A percentile compares a stretch with the other conserved stretches of the same genome.
Evolutionary conservation across 2,113 vertebrate genomes (phyloP).

Genomic region (Castor canadensis): DNA sequence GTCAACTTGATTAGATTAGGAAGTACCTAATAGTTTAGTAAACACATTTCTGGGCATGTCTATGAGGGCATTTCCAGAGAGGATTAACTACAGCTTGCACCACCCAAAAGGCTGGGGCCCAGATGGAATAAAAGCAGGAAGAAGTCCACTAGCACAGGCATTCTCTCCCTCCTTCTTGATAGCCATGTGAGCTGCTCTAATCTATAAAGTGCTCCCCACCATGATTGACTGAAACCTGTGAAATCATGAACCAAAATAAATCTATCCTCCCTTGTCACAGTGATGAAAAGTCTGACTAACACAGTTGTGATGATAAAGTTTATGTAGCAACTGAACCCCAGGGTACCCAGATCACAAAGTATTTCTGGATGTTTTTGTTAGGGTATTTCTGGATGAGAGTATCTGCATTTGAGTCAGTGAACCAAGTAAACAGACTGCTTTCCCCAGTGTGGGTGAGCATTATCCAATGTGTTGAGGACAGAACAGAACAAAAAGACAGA

Average conservation of each 20-base stretch:
- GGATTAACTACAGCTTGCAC: too few species aligned
- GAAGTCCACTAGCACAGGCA: neutral
- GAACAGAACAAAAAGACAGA: neutral
- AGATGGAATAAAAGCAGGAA: neutral
- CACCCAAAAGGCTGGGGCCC: neutral
- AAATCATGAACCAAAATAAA: neutral
- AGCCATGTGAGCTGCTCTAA: neutral
- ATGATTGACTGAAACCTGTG: neutral
- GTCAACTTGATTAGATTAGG: neutral
- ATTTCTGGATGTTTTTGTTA: slow-evolving; percentile 12
- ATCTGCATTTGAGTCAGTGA: neutral
- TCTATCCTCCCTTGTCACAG: neutral
- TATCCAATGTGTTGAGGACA: neutral
- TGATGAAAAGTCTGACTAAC: neutral
- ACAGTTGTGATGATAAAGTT: neutral
- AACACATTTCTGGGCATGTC: neutral
- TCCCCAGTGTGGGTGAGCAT: neutral
- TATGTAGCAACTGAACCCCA: neutral
- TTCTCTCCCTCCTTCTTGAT: neutral
- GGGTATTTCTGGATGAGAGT: neutral
- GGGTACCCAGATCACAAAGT: neutral
- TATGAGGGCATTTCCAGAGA: neutral
- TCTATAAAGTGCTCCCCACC: neutral
- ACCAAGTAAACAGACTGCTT: neutral
- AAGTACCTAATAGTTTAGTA: neutral